These are phyloP conservation scores for Zapus hudsonius DNA, from an alignment of 2,113 vertebrate genomes.

Conservation along the genomic window DNA sequence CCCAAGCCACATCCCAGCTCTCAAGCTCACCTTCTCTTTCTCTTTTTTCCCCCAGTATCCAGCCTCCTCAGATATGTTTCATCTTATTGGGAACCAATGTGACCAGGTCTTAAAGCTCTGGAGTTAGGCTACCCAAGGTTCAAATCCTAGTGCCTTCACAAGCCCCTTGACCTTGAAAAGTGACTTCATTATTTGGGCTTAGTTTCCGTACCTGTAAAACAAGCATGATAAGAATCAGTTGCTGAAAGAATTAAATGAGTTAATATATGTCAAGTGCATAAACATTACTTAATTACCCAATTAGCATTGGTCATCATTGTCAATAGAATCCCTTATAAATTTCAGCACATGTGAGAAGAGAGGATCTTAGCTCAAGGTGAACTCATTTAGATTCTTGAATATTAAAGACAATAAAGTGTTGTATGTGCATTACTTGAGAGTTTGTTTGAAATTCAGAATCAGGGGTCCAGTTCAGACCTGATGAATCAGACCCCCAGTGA, in stretches of 20 bases:
- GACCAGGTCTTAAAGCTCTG: not conserved
- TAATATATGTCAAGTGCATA: not conserved
- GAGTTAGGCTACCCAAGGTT: not conserved
- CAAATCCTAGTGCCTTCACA: not conserved
- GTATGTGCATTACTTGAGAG: not conserved
- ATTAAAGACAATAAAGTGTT: not conserved
- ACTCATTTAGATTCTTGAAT: not conserved
- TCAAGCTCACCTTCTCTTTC: not conserved
- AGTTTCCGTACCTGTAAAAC: slow-evolving; percentile 26
- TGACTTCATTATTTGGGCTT: slow-evolving; percentile 11
- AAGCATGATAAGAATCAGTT: not conserved
- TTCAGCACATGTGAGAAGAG: not conserved
- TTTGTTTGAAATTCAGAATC: slow-evolving; percentile 7
- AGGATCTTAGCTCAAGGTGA: not conserved
- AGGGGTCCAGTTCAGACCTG: not conserved
- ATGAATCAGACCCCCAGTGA: not conserved
- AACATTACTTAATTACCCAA: not conserved
- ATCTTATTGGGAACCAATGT: not conserved
- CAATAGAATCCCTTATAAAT: not conserved
- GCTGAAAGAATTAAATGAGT: slow-evolving; percentile 26
- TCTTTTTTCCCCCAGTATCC: not conserved
- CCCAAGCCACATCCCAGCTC: not conserved
- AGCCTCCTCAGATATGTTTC: not conserved
- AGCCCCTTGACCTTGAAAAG: slow-evolving; percentile 50
- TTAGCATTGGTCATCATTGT: not conserved